These are phyloP conservation scores for Taenioides sp. DNA, from an alignment of 2,797 vertebrate genomes.

Conservation along the genomic window DNA sequence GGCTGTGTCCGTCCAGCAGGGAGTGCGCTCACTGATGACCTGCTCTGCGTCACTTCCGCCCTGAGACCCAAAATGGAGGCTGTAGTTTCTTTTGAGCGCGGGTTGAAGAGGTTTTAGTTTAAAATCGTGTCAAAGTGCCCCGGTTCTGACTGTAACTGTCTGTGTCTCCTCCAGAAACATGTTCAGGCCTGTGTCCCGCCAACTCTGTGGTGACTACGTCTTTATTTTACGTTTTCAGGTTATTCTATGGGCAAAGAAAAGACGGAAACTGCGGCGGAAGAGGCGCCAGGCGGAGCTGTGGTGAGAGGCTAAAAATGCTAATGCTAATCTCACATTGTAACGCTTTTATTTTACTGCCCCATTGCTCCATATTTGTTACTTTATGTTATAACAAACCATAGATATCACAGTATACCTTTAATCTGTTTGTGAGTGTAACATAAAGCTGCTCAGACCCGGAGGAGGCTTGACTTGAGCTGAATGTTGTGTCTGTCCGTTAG, in stretches of 20 bases:
- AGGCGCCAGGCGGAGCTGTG: conserved; percentile 43
- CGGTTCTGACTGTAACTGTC: conserved; percentile 75
- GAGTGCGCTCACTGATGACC: conserved; percentile 14
- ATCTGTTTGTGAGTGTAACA: too few relatives aligned
- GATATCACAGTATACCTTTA: too few relatives aligned
- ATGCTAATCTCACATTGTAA: background rate
- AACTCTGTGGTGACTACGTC: conserved; percentile 65
- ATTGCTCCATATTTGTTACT: too few relatives aligned
- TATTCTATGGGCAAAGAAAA: conserved; percentile 46
- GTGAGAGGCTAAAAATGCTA: conserved; percentile 29
- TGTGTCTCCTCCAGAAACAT: conserved; percentile 74
- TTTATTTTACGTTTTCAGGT: conserved; percentile 82
- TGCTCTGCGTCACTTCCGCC: conserved; percentile 27
- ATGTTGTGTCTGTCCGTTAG: too few relatives aligned
- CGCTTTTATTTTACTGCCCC: background rate
- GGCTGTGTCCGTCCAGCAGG: background rate
- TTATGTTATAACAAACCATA: too few relatives aligned
- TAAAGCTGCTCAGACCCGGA: too few relatives aligned
- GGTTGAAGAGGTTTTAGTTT: conserved; percentile 63
- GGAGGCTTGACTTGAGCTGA: too few relatives aligned
- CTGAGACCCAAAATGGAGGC: conserved; percentile 71
- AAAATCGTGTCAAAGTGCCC: conserved; percentile 44
- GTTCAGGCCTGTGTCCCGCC: conserved; percentile 63
- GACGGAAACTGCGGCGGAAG: conserved; percentile 20
- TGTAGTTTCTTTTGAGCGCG: conserved; percentile 16